Conservation (phyloP, 2,113 vertebrate genomes). For the Macquaria ambigua region DNA sequence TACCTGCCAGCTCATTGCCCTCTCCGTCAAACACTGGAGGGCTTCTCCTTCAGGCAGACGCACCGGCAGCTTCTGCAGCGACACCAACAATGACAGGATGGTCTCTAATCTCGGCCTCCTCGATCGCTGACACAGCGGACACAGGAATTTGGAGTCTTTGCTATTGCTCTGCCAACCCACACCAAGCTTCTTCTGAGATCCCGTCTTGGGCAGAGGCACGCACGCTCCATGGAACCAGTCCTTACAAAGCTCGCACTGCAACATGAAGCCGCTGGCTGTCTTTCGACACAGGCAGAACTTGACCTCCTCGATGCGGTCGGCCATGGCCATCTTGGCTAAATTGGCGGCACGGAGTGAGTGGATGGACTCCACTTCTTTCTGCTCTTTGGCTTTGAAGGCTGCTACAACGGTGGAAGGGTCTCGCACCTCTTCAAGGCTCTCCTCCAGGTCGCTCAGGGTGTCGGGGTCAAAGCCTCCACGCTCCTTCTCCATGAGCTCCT, state of each 20-base stretch:
- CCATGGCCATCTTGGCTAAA: slow-evolving; percentile 97
- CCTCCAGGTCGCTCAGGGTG: slow-evolving; percentile 93
- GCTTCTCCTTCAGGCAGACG: slow-evolving; percentile 96
- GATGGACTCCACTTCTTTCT: slow-evolving; percentile 95
- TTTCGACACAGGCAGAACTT: slow-evolving; percentile 97
- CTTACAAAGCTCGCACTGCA: slow-evolving; percentile 98
- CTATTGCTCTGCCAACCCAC: slow-evolving; percentile 93
- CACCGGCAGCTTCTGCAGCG: slow-evolving; percentile 96
- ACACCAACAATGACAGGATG: slow-evolving; percentile 95
- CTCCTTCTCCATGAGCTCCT: slow-evolving; percentile 96
- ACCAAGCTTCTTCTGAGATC: slow-evolving; percentile 92
- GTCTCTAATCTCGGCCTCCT: slow-evolving; percentile 95
- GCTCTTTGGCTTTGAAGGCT: slow-evolving; percentile 94
- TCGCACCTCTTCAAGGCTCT: slow-evolving; percentile 89
- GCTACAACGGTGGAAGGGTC: slow-evolving; percentile 94
- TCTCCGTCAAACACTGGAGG: slow-evolving; percentile 95
- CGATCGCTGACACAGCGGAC: slow-evolving; percentile 95
- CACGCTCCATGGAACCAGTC: slow-evolving; percentile 98
- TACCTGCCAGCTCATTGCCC: slow-evolving; percentile 98
- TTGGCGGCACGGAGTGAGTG: slow-evolving; percentile 94
- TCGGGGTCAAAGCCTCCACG: slow-evolving; percentile 93
- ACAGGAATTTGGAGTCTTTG: slow-evolving; percentile 97
- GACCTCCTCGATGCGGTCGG: slow-evolving; percentile 96
- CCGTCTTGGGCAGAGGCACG: slow-evolving; percentile 93
- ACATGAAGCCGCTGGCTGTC: slow-evolving; percentile 95